A percentile compares a stretch with the other conserved stretches of the same genome.
Conservation (phyloP, 2,113 vertebrate species). For the Isichthys henryi region DNA sequence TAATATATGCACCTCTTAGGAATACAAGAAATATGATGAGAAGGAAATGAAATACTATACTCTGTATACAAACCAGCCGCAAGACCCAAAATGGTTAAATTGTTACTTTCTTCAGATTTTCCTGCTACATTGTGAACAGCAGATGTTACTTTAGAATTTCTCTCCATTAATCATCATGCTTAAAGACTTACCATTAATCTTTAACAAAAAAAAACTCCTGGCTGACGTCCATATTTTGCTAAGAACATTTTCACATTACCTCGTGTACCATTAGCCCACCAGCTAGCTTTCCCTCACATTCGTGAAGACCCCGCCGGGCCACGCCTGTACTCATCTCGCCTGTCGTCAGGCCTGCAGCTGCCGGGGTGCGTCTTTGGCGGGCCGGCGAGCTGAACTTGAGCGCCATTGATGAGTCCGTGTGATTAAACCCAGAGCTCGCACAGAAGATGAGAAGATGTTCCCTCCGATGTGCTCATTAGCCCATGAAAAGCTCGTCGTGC, state of each 20-base stretch:
- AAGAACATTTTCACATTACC: background rate
- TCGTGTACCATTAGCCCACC: background rate
- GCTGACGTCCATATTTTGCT: background rate
- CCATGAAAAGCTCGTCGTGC: background rate
- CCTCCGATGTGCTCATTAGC: slow-evolving; percentile 2
- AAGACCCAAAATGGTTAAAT: background rate
- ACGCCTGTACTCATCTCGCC: background rate
- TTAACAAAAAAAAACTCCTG: background rate
- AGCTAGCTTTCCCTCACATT: background rate
- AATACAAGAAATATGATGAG: background rate
- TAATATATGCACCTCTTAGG: background rate
- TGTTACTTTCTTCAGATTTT: background rate
- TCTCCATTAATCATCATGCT: background rate
- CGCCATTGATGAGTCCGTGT: background rate
- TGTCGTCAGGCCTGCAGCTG: background rate
- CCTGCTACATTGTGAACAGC: background rate
- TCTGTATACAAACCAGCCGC: background rate
- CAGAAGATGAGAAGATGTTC: background rate
- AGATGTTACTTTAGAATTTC: background rate
- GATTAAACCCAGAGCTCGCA: background rate
- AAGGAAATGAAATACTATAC: background rate
- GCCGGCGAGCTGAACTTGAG: background rate
- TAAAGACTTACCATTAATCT: background rate
- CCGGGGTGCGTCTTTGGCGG: background rate
- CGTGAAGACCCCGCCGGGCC: background rate